Evolutionary conservation across 2,797 vertebrate species (phyloP), one percentile per base, ranked within the genome.

Genomic region (Eremophila alpestris): DNA sequence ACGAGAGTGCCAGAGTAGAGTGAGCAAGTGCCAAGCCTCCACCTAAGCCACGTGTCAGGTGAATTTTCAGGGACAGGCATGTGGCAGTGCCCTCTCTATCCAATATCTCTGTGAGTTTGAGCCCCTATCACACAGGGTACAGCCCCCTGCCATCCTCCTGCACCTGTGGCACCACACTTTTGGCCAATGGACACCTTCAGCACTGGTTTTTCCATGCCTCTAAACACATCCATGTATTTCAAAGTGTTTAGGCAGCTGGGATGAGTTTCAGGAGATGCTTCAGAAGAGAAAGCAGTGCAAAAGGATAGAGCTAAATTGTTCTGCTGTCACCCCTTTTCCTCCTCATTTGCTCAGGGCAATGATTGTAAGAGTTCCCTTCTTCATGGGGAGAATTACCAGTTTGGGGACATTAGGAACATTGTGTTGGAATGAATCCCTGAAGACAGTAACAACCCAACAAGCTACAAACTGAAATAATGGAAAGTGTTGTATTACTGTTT

Each of bases 71-170:
- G 26, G 9, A 13, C 52, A 69, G 30, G 17, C 24, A 6, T 2
- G 5, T 17, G 23, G 23, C 46, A 73, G 18, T 13, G 45, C 45
- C 40, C 3, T 23, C 49, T 18, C 13, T 27, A 19, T 40, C 40
- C 9, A 16, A 43, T 12, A 32, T 8, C 45, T 83, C 36, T 1
- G 1, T 34, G 46, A 22, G 36, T 63, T 18, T 56, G 64, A 73
- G 11, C 5, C 17, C 9, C 20, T 16, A 1, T 21, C 14, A 23
- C 29, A 12, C 36, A 51, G 13, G 58, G 51, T 24, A 8, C 12
- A 70, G 36, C 8, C 29, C 22, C 0, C 0, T 24, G 43, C 27
- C 65, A 38, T 24, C 20, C 34, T 65, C 9, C 55, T 67, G 38
- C 11, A 11, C 49, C 29, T 23, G 14, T 18, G 62, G 16, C 38